Conservation (phyloP, 2,797 vertebrate genomes). For the Microhierax caerulescens region DNA sequence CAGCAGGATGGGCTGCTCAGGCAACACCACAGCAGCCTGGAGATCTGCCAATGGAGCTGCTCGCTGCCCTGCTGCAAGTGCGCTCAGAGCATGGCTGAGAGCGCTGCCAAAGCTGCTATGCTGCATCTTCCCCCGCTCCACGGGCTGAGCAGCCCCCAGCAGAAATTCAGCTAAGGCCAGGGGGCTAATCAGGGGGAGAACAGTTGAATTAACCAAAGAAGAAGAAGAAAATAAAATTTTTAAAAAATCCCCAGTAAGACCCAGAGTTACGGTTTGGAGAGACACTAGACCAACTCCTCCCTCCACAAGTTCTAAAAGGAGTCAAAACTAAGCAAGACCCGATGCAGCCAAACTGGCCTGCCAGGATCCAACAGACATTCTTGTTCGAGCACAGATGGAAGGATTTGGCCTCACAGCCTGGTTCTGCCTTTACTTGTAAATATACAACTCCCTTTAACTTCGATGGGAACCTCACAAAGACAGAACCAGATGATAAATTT, state of each 20-base stretch:
- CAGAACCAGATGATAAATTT: background rate
- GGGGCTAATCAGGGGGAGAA: fast-evolving
- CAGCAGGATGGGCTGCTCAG: background rate
- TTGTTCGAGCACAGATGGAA: background rate
- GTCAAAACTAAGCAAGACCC: background rate
- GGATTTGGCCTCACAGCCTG: background rate
- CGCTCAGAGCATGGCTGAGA: fast-evolving
- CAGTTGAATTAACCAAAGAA: background rate
- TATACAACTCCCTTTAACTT: background rate
- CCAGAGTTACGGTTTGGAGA: background rate
- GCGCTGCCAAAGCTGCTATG: fast-evolving
- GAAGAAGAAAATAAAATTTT: background rate
- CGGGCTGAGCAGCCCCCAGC: background rate
- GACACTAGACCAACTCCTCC: background rate
- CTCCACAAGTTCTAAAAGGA: background rate
- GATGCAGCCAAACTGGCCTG: background rate
- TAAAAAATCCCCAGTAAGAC: background rate
- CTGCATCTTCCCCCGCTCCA: background rate
- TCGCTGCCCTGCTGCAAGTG: background rate
- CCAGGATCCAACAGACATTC: background rate
- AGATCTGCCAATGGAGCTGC: background rate
- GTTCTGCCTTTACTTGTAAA: background rate
- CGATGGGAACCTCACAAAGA: background rate
- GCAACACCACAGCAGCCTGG: background rate
- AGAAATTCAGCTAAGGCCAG: background rate